Percentiles rank a stretch among this genome's conserved stretches.
Evolutionary conservation across 2,113 vertebrate genomes (phyloP).

Genomic region (Vidua chalybeata): DNA sequence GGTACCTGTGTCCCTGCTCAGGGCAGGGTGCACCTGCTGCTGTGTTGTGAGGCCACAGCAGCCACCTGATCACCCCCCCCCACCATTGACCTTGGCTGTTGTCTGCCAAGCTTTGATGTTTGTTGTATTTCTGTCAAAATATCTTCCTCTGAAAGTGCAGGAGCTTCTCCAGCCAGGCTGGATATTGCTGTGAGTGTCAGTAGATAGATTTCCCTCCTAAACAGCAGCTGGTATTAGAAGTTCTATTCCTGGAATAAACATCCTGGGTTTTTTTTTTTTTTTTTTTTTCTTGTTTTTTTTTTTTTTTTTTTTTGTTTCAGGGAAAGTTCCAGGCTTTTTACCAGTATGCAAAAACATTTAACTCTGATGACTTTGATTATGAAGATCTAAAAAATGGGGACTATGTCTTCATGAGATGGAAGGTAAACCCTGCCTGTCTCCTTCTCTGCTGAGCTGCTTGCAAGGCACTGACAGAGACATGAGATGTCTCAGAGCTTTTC

Average conservation of each 20-base stretch:
- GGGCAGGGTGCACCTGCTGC: background rate
- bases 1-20: background rate
- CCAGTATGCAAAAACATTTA: conserved; percentile 97
- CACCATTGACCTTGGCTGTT: background rate
- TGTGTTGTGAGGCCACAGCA: background rate
- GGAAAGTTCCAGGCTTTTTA: conserved; percentile 98
- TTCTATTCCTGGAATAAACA: background rate
- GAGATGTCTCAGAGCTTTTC: background rate
- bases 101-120: background rate
- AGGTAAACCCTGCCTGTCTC: conserved; percentile 75
- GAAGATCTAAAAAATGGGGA: conserved; percentile 92
- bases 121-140: background rate
- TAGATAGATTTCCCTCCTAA: background rate
- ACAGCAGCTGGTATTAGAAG: background rate
- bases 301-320: conserved; percentile 61
- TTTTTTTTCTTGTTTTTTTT: background rate
- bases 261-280: background rate
- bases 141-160: background rate
- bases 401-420: conserved; percentile 99
- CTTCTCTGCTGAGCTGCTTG: background rate
- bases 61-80: background rate
- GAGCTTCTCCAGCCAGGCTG: background rate
- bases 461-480: background rate
- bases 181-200: background rate
- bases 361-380: conserved; percentile 96